These are phyloP conservation scores for Phoeniculus purpureus DNA, from an alignment of 2,797 vertebrate species.

Conservation along the genomic window DNA sequence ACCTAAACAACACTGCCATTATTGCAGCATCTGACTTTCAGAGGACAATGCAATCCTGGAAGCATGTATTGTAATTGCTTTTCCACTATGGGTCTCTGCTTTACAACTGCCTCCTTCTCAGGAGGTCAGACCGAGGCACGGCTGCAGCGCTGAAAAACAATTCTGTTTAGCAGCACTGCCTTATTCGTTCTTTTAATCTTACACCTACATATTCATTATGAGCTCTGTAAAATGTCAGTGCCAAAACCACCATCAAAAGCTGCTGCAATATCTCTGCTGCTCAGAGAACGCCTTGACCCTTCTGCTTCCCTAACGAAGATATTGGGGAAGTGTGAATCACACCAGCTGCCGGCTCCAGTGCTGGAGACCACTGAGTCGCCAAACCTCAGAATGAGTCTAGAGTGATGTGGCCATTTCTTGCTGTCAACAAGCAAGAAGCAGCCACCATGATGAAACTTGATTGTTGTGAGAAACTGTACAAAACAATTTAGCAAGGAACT, in stretches of 20 bases:
- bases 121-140: slow-evolving; percentile 15
- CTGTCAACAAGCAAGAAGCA: neutral
- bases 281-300: neutral
- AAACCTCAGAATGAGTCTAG: neutral
- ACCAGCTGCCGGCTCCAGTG: neutral
- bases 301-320: neutral
- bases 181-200: slow-evolving; percentile 56
- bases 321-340: neutral
- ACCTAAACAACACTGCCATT: slow-evolving; percentile 22
- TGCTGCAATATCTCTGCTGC: neutral
- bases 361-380: neutral
- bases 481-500: neutral
- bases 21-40: slow-evolving; percentile 42
- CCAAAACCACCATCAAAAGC: slow-evolving; percentile 16
- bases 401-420: fast-evolving
- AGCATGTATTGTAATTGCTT: slow-evolving; percentile 34
- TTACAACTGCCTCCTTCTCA: neutral
- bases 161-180: neutral
- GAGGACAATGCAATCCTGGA: slow-evolving; percentile 43
- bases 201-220: slow-evolving; percentile 49
- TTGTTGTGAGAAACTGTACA: neutral
- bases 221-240: neutral
- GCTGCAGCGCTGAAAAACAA: slow-evolving; percentile 19
- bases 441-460: neutral
- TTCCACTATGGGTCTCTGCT: slow-evolving; percentile 8